These are phyloP conservation scores for Thermophis baileyi DNA, from an alignment of 2,113 vertebrate genomes.

Conservation along the genomic window DNA sequence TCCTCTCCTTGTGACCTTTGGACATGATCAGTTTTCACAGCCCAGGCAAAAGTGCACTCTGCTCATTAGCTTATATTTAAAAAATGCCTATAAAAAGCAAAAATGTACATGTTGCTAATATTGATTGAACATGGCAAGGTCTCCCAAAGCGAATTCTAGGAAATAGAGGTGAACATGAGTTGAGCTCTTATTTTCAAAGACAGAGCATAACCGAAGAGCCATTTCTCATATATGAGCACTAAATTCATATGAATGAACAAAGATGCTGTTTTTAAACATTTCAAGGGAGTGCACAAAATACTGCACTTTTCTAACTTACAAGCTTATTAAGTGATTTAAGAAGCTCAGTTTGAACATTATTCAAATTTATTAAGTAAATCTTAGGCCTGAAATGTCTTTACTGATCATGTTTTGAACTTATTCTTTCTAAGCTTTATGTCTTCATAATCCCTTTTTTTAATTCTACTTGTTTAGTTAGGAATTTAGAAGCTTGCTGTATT, in stretches of 20 bases:
- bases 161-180: conserved; percentile 19
- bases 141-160: conserved; percentile 34
- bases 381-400: conserved; percentile 51
- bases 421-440: conserved; percentile 52
- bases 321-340: conserved; percentile 47
- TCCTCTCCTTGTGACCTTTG: not conserved
- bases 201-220: conserved; percentile 19
- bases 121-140: conserved; percentile 26
- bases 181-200: conserved; percentile 37
- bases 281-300: conserved; percentile 26
- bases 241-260: conserved; percentile 30
- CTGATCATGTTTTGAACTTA: conserved; percentile 54
- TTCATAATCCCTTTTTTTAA: conserved; percentile 62
- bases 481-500: conserved; percentile 51
- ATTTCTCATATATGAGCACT: not conserved
- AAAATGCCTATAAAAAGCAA: not conserved
- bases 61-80: not conserved
- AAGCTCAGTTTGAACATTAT: conserved; percentile 48
- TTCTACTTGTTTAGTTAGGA: conserved; percentile 59
- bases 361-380: conserved; percentile 50
- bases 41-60: not conserved
- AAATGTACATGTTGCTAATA: conserved; percentile 38
- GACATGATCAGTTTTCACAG: not conserved
- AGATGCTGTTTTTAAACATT: conserved; percentile 25
- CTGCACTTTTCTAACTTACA: conserved; percentile 31